These are phyloP conservation scores for Acanthococcus lagerstroemiae DNA, from an alignment of 2,888 invertebrate genomes.

Conservation along the genomic window DNA sequence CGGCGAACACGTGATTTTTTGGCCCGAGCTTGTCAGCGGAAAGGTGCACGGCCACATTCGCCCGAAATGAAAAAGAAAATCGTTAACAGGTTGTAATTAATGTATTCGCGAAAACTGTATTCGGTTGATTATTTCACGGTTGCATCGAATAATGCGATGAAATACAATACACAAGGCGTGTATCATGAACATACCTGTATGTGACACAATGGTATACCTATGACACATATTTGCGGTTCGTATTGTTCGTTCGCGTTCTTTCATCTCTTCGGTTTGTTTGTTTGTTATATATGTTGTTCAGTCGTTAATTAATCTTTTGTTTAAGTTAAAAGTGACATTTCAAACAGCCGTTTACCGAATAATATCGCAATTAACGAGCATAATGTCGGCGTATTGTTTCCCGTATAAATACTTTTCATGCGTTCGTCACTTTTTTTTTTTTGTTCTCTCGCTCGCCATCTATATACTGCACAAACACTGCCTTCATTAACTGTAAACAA, in stretches of 20 bases:
- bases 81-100: no score
- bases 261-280: no score
- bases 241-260: no score
- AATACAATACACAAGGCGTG: slow-evolving; percentile 15
- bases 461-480: neutral
- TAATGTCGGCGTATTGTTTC: slow-evolving; percentile 22
- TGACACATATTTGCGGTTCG: no score
- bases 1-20: no score
- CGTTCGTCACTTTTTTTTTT: slow-evolving; percentile 5
- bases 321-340: slow-evolving; percentile 29
- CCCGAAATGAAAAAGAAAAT: no score
- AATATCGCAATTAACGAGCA: slow-evolving; percentile 27
- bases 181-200: no score
- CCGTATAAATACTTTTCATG: slow-evolving; percentile 9
- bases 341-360: slow-evolving; percentile 29
- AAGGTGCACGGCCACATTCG: no score
- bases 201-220: no score
- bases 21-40: no score
- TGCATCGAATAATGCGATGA: slow-evolving; percentile 17
- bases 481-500: slow-evolving; percentile 27
- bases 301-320: slow-evolving; percentile 30
- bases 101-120: neutral
- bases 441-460: neutral
- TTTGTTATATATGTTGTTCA: no score
- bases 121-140: slow-evolving; percentile 24